Evolutionary conservation across 2,113 vertebrate species (phyloP).

Genomic region (Leptodactylus fuscus): DNA sequence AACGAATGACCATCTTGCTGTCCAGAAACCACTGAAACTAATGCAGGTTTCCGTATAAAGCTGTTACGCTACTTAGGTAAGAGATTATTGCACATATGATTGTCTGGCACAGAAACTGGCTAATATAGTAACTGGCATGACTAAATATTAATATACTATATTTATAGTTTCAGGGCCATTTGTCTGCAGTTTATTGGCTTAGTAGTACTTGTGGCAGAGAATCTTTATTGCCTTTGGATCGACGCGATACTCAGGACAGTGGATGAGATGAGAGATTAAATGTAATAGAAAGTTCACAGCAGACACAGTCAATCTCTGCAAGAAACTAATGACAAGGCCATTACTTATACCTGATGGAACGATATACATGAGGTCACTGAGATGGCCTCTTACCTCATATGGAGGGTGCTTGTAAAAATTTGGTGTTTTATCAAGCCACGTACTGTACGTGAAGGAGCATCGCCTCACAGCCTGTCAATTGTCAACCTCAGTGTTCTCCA

Average conservation of each 20-base stretch:
- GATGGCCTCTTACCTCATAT: background rate
- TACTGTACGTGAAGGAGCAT: background rate
- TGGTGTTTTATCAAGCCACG: slow-evolving; percentile 2
- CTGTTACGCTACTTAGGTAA: too few species aligned
- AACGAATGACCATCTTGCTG: too few species aligned
- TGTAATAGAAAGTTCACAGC: slow-evolving; percentile 4
- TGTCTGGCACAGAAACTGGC: too few species aligned
- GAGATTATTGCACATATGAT: too few species aligned
- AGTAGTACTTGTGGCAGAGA: too few species aligned
- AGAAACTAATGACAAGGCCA: slow-evolving; percentile 31
- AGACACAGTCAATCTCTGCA: slow-evolving; percentile 17
- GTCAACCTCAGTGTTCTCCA: background rate
- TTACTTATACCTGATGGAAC: slow-evolving; percentile 12
- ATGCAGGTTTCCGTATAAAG: too few species aligned
- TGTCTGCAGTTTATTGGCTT: background rate
- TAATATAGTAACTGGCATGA: too few species aligned
- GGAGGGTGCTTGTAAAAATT: too few species aligned
- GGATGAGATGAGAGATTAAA: slow-evolving; percentile 31
- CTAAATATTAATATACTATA: background rate
- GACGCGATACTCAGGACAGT: background rate
- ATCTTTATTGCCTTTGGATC: too few species aligned
- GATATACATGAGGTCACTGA: slow-evolving; percentile 40
- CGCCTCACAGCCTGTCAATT: background rate
- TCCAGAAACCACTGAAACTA: too few species aligned
- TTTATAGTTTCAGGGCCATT: background rate